Base-by-base conservation (phyloP, 2,113 vertebrate species). In the Chroicocephalus ridibundus region DNA sequence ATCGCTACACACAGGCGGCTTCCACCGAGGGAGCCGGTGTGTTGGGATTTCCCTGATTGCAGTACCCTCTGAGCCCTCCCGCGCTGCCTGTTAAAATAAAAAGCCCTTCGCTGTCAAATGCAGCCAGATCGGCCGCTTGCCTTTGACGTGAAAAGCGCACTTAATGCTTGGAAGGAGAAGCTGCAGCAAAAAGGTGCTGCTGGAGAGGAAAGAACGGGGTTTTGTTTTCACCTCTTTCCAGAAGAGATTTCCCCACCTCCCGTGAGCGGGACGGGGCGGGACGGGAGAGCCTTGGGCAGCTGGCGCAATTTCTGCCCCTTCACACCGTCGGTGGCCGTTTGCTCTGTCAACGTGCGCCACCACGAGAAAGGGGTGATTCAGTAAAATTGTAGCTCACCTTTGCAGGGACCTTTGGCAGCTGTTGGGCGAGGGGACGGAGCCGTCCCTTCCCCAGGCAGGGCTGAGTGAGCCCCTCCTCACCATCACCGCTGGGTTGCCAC, bases 41-140 rank as follows among this genome's bases (percentile, higher is more conserved):
- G 71, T 61, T 66, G 82, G 51, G 82, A 49, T 97, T 97, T 62
- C 94, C 88, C 64, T 94, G 94, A 95, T 96, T 94, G 74, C 0
- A 1, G 55, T 34, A 14, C 52, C 47, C 93, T 91, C 69, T 34
- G 66, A 64, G 18, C 69, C 36, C 16, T 96, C 58, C 92, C 7
- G 8, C 42, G 10, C 78, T 76, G 87, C 92, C 95, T 86, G 55
- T 91, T 85, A 29, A n/a, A 61, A 84, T 60, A 78, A 70, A 95
- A 87, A 89, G 84, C 85, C 94, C 77, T 72, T 91, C n/a, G 8
- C 13, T 74, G 82, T 87, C 82, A 91, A 76, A 88, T 58, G 55
- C 68, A 93, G 62, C 86, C 61, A 46, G 76, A 75, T 57, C 49
- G 11, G 87, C 87, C 78, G 71, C 75, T 75, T 87, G 66, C 87